Conservation (phyloP, 2,113 vertebrate genomes). For the Cricetomys ansorgei region DNA sequence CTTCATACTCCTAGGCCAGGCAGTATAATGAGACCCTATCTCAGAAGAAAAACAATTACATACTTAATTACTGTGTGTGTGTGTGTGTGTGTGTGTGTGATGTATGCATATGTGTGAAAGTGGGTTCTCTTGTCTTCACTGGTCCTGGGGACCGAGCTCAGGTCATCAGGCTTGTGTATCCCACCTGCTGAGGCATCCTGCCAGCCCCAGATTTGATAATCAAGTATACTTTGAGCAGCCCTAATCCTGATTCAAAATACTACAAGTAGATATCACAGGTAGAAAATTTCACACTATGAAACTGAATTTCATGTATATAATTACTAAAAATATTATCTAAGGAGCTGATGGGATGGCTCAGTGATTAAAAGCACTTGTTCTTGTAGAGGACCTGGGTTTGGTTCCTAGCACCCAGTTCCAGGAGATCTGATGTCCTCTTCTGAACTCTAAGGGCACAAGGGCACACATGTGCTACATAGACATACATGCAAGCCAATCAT, state of each 20-base stretch:
- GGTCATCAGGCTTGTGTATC: no score
- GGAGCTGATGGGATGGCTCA: not conserved
- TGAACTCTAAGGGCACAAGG: not conserved
- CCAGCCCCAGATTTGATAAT: not conserved
- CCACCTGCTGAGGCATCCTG: not conserved
- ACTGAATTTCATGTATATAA: not conserved
- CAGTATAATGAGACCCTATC: not conserved
- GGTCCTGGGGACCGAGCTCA: not conserved
- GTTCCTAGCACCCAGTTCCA: not conserved
- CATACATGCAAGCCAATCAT: not conserved
- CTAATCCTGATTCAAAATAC: not conserved
- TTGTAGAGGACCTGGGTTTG: not conserved
- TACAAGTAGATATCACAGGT: not conserved
- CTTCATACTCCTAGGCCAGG: not conserved
- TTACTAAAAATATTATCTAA: not conserved
- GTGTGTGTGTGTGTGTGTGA: not conserved
- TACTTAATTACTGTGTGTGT: not conserved
- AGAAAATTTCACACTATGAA: not conserved
- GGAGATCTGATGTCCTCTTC: not conserved
- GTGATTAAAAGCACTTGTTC: not conserved
- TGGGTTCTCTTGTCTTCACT: not conserved
- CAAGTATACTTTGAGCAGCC: not conserved
- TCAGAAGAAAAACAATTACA: not conserved
- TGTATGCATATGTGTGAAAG: not conserved
- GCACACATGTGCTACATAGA: not conserved